Evolutionary conservation across 2,888 invertebrate genomes (phyloP).

Genomic region (Acanthosepion pharaonis): DNA sequence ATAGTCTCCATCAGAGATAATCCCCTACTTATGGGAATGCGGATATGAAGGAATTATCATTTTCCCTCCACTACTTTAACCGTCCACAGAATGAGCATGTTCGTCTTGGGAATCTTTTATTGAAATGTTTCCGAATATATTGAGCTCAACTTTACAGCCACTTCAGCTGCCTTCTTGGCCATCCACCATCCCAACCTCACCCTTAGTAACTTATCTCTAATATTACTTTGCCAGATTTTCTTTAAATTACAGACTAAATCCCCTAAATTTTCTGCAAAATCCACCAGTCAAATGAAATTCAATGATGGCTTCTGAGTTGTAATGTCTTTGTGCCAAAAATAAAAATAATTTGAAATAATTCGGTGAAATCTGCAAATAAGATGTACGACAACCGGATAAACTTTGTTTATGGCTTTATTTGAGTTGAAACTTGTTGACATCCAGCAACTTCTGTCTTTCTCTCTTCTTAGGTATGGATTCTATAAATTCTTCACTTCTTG

Average conservation of each 20-base stretch:
- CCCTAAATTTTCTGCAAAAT: constrained; percentile 22
- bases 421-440: not conserved
- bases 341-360: constrained; percentile 33
- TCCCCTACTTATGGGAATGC: constrained; percentile 33
- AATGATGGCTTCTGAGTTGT: not conserved
- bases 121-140: not conserved
- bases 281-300: constrained; percentile 33
- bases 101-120: constrained; percentile 33
- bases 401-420: not conserved
- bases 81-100: constrained; percentile 2
- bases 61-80: not conserved
- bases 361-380: not conserved
- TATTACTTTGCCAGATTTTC: constrained; percentile 3
- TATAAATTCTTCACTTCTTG: not conserved
- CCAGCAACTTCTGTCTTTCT: not conserved
- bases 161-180: no score
- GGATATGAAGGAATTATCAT: constrained; percentile 33
- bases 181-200: not conserved
- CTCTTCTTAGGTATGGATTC: not conserved
- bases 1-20: constrained; percentile 7
- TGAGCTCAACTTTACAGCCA: not conserved
- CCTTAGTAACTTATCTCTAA: not conserved
- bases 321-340: not conserved
- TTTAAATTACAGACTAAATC: constrained; percentile 13
- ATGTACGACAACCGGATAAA: not conserved